These are phyloP conservation scores for Ceratitis capitata DNA, from an alignment of 1,140 invertebrate species.

Conservation along the genomic window DNA sequence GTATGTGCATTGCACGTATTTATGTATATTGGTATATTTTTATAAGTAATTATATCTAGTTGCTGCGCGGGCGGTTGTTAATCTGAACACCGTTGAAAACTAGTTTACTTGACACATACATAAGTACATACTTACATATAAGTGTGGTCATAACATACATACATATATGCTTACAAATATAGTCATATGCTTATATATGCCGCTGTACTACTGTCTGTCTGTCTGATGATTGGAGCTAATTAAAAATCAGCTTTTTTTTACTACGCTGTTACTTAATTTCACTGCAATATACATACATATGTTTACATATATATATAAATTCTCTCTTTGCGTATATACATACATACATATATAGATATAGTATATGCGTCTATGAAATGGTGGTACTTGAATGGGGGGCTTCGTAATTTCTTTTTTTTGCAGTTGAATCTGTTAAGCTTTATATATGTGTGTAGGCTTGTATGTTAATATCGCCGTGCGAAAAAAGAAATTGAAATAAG, in stretches of 20 bases:
- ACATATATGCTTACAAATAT: too few relatives aligned
- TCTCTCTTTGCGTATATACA: not conserved
- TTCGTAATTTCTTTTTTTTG: not conserved
- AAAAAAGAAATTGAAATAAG: not conserved
- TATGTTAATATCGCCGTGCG: not conserved
- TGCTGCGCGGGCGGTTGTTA: not conserved
- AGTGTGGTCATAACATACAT: too few relatives aligned
- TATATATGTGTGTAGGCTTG: not conserved
- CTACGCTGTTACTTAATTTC: not conserved
- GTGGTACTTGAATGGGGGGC: not conserved
- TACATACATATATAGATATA: not conserved
- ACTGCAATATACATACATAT: not conserved
- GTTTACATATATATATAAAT: not conserved
- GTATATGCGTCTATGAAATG: not conserved
- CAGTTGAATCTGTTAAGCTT: not conserved
- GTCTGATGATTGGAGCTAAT: conserved; percentile 30
- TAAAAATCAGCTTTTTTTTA: conserved; percentile 23
- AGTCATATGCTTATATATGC: not conserved
- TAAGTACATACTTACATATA: too few relatives aligned
- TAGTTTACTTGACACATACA: not conserved
- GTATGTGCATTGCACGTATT: too few relatives aligned
- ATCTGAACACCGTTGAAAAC: not conserved
- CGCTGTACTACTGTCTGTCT: not conserved
- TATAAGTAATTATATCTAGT: not conserved
- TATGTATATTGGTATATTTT: not conserved